A percentile compares a stretch with the other conserved stretches of the same genome.
Conservation (phyloP, 1,140 invertebrate genomes). For the Meloidogyne hapla region DNA sequence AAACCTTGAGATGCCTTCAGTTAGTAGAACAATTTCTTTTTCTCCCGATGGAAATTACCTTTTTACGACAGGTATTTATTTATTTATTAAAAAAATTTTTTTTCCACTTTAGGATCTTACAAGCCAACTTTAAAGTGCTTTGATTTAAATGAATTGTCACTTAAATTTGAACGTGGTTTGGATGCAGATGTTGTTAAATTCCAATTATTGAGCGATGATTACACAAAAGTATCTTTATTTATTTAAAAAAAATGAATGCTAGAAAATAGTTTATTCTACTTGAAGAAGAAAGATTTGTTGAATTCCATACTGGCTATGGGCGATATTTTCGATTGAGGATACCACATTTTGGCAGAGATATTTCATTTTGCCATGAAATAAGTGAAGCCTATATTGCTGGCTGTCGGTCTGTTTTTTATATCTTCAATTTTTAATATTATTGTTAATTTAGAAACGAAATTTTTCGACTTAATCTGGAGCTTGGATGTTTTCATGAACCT, state of each 20-base stretch:
- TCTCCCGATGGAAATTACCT: conserved; percentile 91
- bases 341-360: conserved; percentile 89
- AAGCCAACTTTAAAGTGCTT: conserved; percentile 93
- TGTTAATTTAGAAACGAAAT: conserved; percentile 75
- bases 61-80: conserved; percentile 72
- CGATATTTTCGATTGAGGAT: conserved; percentile 85
- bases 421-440: background rate
- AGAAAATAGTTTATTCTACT: conserved; percentile 68
- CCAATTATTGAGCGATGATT: conserved; percentile 70
- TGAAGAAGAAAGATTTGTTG: conserved; percentile 77
- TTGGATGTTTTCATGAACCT: conserved; percentile 86
- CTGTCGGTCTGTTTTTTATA: conserved; percentile 71
- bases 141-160: conserved; percentile 88
- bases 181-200: conserved; percentile 81
- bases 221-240: conserved; percentile 65
- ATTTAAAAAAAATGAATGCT: conserved; percentile 18
- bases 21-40: conserved; percentile 80
- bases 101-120: conserved; percentile 78
- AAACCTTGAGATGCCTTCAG: conserved; percentile 93
- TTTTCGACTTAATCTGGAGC: conserved; percentile 89
- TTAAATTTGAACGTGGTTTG: conserved; percentile 97
- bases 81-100: conserved; percentile 36
- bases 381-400: conserved; percentile 91
- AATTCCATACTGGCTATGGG: conserved; percentile 89
- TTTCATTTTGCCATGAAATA: conserved; percentile 82